Evolutionary conservation across 2,113 vertebrate genomes (phyloP), one percentile per base, ranked within the genome.

Genomic region (Pitta sordida): DNA sequence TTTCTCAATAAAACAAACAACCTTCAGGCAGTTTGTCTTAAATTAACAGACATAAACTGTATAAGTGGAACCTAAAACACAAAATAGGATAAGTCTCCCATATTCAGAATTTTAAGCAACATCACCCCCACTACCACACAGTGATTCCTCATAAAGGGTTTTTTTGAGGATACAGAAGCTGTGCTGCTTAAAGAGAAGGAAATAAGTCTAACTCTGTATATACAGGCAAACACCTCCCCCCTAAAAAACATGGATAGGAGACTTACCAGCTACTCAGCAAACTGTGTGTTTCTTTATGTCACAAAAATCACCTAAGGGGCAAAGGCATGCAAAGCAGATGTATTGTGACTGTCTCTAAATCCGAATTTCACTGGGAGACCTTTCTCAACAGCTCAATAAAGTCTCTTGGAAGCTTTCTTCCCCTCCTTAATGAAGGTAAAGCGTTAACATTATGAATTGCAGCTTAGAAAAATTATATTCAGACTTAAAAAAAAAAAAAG

Each of bases 401-500:
- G 76, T 52, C 29, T 2, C 62, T 79, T 16, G 83, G 67, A 63
- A 84, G 89, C 75, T 88, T 80, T 62, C 83, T 88, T 75, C 62
- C 59, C 56, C 48, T 53, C 53, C 58, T 80, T 84, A 91, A 90
- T 52, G 75, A 89, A 92, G 86, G 75, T 83, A 67, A 94, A 92
- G 80, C 0, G 29, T 94, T 97, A 94, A 58, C 67, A 77, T 90
- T 91, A 90, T 94, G 90, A 92, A 94, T 92, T 94, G 80, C 64
- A 91, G 89, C 77, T 94, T 80, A 80, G 55, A 91, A 89, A 94
- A 94, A 96, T 94, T 70, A 91, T 68, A 91, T 89, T 91, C 56
- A 81, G 79, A 78, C 5, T 65, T 60, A 86, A 4, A 37, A 59
- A 69, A 81, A 65, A 70, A 74, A 51, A 55, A 30, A 81, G 29